Evolutionary conservation across 2,797 vertebrate species (phyloP).

Genomic region (Clarias platycephalus): DNA sequence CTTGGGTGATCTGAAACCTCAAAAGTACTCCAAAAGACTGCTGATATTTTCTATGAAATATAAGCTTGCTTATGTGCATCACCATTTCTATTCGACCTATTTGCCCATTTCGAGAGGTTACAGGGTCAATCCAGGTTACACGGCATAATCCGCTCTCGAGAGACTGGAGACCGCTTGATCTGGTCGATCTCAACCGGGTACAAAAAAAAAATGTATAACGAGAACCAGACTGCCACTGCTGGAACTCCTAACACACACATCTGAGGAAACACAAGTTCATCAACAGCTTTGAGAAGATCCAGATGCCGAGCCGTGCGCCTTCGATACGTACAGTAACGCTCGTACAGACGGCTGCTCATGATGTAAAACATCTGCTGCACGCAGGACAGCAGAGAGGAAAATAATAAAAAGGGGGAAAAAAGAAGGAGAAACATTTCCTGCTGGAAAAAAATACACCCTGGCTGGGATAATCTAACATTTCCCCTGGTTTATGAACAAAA

Average conservation of each 20-base stretch:
- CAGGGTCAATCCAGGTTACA: background rate
- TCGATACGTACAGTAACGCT: conserved; percentile 8
- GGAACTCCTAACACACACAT: background rate
- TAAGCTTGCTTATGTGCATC: too few species aligned
- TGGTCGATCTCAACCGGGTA: background rate
- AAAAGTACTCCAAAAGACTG: too few species aligned
- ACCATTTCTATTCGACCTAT: too few species aligned
- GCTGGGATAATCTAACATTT: conserved; percentile 44
- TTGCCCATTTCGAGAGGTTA: background rate
- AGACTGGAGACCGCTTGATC: background rate
- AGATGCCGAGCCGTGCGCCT: background rate
- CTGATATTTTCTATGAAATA: too few species aligned
- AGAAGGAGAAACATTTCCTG: conserved; percentile 47
- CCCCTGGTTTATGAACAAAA: conserved; percentile 1
- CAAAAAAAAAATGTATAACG: background rate
- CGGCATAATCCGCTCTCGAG: background rate
- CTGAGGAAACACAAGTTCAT: background rate
- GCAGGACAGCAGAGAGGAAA: background rate
- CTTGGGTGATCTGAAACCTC: conserved; percentile 5
- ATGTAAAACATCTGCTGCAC: conserved; percentile 46
- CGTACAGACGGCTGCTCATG: conserved; percentile 17
- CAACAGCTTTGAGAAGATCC: conserved; percentile 2
- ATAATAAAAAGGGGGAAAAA: background rate
- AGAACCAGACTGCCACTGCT: background rate
- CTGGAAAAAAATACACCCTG: conserved; percentile 2